Conservation (phyloP, 2,113 vertebrate genomes). For the Tichodroma muraria region DNA sequence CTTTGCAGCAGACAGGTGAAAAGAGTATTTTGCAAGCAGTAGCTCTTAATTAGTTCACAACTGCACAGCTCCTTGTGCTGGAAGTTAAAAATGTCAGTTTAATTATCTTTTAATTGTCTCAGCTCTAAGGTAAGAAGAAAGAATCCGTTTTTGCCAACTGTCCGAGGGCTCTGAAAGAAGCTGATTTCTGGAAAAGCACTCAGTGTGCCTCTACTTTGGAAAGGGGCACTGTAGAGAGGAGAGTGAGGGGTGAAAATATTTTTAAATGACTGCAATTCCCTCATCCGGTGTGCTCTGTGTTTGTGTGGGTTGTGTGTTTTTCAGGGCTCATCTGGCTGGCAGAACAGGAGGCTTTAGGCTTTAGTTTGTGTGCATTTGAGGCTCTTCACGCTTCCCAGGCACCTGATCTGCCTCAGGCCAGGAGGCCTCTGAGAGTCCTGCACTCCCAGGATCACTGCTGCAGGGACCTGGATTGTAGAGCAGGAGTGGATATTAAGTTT, state of each 20-base stretch:
- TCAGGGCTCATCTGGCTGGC: not conserved
- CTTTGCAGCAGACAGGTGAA: not conserved
- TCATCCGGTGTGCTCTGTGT: accelerated
- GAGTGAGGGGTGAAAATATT: not conserved
- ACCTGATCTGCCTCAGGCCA: not conserved
- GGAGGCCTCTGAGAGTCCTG: not conserved
- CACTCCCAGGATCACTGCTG: no score
- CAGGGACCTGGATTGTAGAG: not conserved
- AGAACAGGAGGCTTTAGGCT: not conserved
- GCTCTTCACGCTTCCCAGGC: not conserved
- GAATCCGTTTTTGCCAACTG: not conserved
- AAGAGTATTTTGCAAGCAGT: not conserved
- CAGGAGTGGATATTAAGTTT: not conserved
- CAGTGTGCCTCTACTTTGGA: not conserved
- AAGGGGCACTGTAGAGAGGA: not conserved
- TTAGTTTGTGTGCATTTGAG: not conserved
- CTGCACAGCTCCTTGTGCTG: not conserved
- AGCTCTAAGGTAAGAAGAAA: not conserved
- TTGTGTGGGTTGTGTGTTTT: not conserved
- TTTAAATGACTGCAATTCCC: not conserved
- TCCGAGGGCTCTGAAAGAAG: not conserved
- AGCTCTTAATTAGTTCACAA: not conserved
- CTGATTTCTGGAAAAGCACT: not conserved
- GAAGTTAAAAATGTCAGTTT: slow-evolving; percentile 8
- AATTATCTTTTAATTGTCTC: slow-evolving; percentile 28